phyloP scores from a whole-genome alignment of 2,888 invertebrate genomes.

The Seira ritae region DNA sequence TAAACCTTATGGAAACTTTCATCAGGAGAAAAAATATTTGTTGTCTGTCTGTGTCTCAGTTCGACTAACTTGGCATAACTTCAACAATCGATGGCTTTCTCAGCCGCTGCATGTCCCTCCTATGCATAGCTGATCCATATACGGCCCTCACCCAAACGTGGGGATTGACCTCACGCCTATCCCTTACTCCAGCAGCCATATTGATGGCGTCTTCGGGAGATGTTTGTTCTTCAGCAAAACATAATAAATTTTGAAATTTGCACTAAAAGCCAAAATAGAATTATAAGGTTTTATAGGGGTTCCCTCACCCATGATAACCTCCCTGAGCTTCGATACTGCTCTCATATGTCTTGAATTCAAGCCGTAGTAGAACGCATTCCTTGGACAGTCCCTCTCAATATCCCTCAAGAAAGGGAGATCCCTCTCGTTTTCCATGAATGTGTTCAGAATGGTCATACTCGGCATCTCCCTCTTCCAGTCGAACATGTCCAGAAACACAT shows the following conservation, averaged over 20 bases:
- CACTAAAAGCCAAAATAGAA: not conserved
- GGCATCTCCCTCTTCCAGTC: slow-evolving; percentile 62
- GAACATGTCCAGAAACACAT: slow-evolving; percentile 55
- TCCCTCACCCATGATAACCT: slow-evolving; percentile 54
- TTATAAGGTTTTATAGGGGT: too few species aligned
- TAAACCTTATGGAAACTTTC: too few species aligned
- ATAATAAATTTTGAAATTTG: not conserved
- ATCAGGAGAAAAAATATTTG: too few species aligned
- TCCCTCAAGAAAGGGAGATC: slow-evolving; percentile 63
- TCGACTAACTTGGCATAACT: slow-evolving; percentile 60
- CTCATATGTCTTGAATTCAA: slow-evolving; percentile 54
- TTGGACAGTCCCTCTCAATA: slow-evolving; percentile 51
- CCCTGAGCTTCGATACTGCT: slow-evolving; percentile 39
- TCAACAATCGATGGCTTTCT: slow-evolving; percentile 58
- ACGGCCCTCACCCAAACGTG: slow-evolving; percentile 62
- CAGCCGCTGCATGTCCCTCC: slow-evolving; percentile 55
- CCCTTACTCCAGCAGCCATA: slow-evolving; percentile 64
- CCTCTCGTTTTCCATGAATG: slow-evolving; percentile 63
- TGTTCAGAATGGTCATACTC: slow-evolving; percentile 55
- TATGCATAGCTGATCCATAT: slow-evolving; percentile 33
- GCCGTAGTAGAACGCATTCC: slow-evolving; percentile 56
- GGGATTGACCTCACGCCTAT: slow-evolving; percentile 58
- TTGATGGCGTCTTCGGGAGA: slow-evolving; percentile 52
- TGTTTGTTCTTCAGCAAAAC: slow-evolving; percentile 52
- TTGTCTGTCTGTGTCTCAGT: too few species aligned